These are phyloP conservation scores for Phylloscopus collybita DNA, from an alignment of 2,797 vertebrate genomes.

Conservation along the genomic window DNA sequence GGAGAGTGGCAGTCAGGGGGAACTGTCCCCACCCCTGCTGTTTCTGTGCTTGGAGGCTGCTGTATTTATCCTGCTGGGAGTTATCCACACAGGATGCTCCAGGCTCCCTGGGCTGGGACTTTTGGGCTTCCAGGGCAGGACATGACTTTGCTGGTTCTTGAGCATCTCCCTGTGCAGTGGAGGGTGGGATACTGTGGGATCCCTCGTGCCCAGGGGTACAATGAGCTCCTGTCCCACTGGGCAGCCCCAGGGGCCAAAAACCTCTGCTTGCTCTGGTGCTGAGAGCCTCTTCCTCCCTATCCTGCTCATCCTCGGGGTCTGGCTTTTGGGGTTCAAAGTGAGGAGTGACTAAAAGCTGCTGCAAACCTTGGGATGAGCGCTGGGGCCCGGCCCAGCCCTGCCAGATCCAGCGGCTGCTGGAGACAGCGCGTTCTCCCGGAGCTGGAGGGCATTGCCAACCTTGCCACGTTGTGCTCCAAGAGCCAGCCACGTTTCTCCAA, in stretches of 20 bases:
- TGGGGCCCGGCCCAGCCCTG: neutral
- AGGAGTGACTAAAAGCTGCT: neutral
- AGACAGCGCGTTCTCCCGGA: neutral
- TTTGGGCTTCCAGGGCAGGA: no score
- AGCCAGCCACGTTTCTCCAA: conserved; percentile 7
- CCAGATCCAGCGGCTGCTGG: rapidly evolving
- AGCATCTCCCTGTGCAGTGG: rapidly evolving
- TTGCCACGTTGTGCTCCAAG: neutral
- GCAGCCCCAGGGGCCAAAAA: neutral
- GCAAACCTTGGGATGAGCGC: neutral
- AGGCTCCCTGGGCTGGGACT: no score
- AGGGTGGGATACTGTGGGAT: neutral
- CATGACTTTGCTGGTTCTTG: no score
- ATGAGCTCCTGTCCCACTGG: rapidly evolving
- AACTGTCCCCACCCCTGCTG: no score
- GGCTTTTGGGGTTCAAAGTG: neutral
- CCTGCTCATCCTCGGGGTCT: neutral
- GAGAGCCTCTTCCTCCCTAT: neutral
- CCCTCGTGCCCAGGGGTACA: rapidly evolving
- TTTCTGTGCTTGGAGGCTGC: no score
- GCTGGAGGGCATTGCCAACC: neutral
- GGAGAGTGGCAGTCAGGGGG: no score
- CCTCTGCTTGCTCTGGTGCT: neutral
- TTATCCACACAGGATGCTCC: no score
- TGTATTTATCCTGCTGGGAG: no score